A percentile compares a stretch with the other conserved stretches of the same genome.
phyloP scores from a whole-genome alignment of 2,888 invertebrate genomes.

The Nymphalis urticae region DNA sequence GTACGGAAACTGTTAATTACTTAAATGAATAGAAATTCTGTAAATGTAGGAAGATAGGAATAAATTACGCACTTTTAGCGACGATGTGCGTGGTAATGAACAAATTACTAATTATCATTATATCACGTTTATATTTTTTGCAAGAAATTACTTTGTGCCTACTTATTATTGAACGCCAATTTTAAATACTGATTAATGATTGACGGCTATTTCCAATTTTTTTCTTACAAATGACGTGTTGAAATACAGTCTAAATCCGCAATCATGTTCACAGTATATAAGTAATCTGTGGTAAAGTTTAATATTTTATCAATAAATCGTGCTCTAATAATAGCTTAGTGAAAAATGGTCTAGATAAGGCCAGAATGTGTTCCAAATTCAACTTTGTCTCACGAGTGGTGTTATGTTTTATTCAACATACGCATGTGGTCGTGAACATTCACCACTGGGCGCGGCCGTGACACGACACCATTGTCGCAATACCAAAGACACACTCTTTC shows the following conservation, averaged over 20 bases:
- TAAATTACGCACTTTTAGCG: conserved; percentile 19
- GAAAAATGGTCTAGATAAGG: conserved; percentile 32
- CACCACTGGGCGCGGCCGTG: conserved; percentile 64
- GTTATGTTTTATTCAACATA: conserved; percentile 57
- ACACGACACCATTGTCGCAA: conserved; percentile 73
- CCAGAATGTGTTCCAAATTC: conserved; percentile 39
- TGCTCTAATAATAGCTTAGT: conserved; percentile 24
- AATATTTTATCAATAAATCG: conserved; percentile 12
- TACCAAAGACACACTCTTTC: conserved; percentile 36
- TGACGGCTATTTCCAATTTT: not conserved
- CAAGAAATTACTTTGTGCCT: not conserved
- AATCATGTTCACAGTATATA: not conserved
- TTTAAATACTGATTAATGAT: not conserved
- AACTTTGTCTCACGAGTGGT: conserved; percentile 44
- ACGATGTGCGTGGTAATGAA: conserved; percentile 13
- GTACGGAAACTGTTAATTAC: conserved; percentile 13
- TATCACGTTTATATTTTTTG: not conserved
- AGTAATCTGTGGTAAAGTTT: not conserved
- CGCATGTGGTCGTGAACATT: conserved; percentile 55
- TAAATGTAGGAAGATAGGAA: conserved; percentile 10
- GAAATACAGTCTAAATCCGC: not conserved
- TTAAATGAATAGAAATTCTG: conserved; percentile 14
- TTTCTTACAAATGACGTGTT: not conserved
- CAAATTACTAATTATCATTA: too few species aligned
- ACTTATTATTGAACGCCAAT: not conserved